Evolutionary conservation across 2,888 invertebrate species (phyloP), one percentile per base, ranked within the genome.

Genomic region (Leptopterna dolabrata): DNA sequence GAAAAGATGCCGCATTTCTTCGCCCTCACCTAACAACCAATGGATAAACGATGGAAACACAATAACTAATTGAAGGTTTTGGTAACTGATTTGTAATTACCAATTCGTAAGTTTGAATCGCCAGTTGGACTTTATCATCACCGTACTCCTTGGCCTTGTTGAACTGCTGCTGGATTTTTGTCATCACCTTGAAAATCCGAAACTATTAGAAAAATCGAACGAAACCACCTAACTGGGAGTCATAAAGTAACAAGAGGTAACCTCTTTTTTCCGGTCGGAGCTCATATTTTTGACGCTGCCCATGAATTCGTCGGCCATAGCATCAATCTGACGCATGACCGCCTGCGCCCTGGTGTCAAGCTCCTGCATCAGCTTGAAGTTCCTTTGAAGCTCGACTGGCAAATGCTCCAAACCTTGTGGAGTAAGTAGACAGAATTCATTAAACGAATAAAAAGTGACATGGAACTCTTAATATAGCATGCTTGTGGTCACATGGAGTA

Each of bases 71-170:
- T n/a, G n/a, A n/a, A n/a, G n/a, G n/a, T n/a, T n/a, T n/a, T n/a
- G n/a, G n/a, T n/a, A n/a, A 36, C 7, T 36, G 7, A 36, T 7
- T 36, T 2, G 36, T 55, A 89, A 90, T 90, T 90, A 94, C 94
- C 92, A 99, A 93, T 93, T 99, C 99, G 91, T 99, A 99, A 0
- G 99, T 99, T 93, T 99, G 98, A 92, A 98, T 98, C 0, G 99
- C 98, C 88, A 99, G 93, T 91, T 98, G 97, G 45, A 99, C 98
- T 93, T 99, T 99, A 91, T 99, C 98, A 91, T 99, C 99, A 1
- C 98, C 98, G 91, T 97, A 98, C 91, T 98, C 98, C 91, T 97
- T 97, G 16, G 98, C 98, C 92, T 98, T 98, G 90, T 96, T 96
- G 91, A 98, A 99, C 87, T 97, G 93, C 88, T 95, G 96, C 92